A percentile compares a stretch with the other conserved stretches of the same genome.
These are phyloP conservation scores for Aleiodes sp. DNA, from an alignment of 1,140 invertebrate species.

Conservation along the genomic window DNA sequence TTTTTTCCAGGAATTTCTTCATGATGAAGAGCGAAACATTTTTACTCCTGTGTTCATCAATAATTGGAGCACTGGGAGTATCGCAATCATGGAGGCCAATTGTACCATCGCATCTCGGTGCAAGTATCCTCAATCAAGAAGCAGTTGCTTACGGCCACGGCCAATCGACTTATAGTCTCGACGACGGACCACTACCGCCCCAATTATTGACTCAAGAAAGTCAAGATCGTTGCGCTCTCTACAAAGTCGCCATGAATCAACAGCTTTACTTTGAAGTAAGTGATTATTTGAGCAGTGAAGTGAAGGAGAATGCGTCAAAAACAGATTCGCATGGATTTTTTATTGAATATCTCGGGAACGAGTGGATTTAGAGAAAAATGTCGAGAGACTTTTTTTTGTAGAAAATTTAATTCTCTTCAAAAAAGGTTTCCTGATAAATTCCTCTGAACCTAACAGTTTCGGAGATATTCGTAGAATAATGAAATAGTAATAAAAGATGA, in stretches of 20 bases:
- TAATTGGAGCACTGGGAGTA: constrained; percentile 39
- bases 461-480: too few species aligned
- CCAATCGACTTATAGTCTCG: constrained; percentile 35
- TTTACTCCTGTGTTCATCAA: constrained; percentile 29
- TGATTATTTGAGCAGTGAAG: neutral
- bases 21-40: constrained; percentile 39
- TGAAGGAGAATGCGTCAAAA: too few species aligned
- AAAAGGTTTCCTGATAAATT: too few species aligned
- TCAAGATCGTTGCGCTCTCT: constrained; percentile 70
- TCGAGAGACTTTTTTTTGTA: too few species aligned
- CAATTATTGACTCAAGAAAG: constrained; percentile 43
- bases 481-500: too few species aligned
- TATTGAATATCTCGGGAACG: too few species aligned
- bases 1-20: constrained; percentile 30
- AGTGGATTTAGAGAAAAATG: too few species aligned
- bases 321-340: too few species aligned
- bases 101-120: constrained; percentile 38
- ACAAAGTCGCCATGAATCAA: constrained; percentile 74
- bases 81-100: constrained; percentile 54
- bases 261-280: constrained; percentile 73
- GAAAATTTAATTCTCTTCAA: too few species aligned
- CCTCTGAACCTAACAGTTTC: too few species aligned
- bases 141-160: constrained; percentile 39
- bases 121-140: constrained; percentile 48
- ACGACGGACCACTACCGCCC: constrained; percentile 38